Evolutionary conservation across 1,140 invertebrate species (phyloP).

Genomic region (Leptinotarsa defecta): DNA sequence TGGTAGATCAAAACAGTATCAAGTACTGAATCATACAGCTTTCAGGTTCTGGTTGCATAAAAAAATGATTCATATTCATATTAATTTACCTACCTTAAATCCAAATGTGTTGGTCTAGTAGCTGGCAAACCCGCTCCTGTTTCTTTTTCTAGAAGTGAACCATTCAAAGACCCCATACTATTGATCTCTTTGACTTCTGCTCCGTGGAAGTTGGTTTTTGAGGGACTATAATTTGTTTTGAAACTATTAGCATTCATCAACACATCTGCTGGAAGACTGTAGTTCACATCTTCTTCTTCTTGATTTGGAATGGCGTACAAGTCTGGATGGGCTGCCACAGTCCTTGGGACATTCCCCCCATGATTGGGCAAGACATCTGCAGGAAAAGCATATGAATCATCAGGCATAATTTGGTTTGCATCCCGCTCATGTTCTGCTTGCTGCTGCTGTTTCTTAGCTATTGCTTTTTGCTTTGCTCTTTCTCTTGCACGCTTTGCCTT

Average conservation of each 20-base stretch:
- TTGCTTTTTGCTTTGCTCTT: conserved; percentile 68
- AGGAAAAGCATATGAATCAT: conserved; percentile 54
- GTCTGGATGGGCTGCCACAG: conserved; percentile 39
- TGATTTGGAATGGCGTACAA: conserved; percentile 45
- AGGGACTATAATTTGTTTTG: conserved; percentile 38
- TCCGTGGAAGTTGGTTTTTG: conserved; percentile 34
- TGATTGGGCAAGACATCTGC: conserved; percentile 48
- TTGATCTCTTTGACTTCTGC: conserved; percentile 24
- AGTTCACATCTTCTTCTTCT: conserved; percentile 51
- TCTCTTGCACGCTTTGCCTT: conserved; percentile 70
- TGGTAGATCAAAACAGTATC: too few relatives aligned
- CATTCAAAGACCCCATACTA: conserved; percentile 17
- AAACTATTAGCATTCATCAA: conserved; percentile 32
- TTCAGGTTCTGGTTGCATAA: too few relatives aligned
- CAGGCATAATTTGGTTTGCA: conserved; percentile 47
- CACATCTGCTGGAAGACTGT: conserved; percentile 53
- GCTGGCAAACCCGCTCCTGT: conserved; percentile 18
- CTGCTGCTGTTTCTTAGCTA: conserved; percentile 64
- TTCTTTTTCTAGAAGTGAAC: conserved; percentile 32
- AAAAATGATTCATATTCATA: too few relatives aligned
- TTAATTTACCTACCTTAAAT: conserved; percentile 45
- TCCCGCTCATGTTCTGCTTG: conserved; percentile 46
- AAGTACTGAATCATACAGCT: too few relatives aligned
- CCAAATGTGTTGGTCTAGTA: conserved; percentile 51
- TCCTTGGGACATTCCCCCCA: conserved; percentile 34